These are phyloP conservation scores for Philopotamus ludificatus DNA, from an alignment of 1,140 invertebrate species.

Conservation along the genomic window DNA sequence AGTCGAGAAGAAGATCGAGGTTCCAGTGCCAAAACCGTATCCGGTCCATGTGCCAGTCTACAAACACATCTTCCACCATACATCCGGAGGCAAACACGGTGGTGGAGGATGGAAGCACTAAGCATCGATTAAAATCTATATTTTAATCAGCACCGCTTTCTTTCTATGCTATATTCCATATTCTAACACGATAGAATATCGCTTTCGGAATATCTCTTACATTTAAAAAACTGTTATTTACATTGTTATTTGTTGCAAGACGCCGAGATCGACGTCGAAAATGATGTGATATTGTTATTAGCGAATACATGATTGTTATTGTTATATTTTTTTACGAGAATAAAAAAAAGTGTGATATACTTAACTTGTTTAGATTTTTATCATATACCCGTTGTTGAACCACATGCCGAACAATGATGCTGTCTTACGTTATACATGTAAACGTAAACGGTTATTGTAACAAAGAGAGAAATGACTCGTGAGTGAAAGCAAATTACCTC, in stretches of 20 bases:
- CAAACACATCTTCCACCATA: conserved; percentile 76
- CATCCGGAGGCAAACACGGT: conserved; percentile 45
- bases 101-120: conserved; percentile 52
- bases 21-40: conserved; percentile 74
- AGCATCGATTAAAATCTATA: conserved; percentile 17
- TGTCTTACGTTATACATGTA: not conserved
- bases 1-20: conserved; percentile 74
- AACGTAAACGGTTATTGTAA: conserved; percentile 6
- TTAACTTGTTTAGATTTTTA: not conserved
- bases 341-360: conserved; percentile 14
- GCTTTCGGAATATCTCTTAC: not conserved
- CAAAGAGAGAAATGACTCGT: conserved; percentile 4
- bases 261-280: not conserved
- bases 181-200: not conserved
- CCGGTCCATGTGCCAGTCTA: conserved; percentile 78
- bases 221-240: not conserved
- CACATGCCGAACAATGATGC: too few relatives aligned
- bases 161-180: not conserved
- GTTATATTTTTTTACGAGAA: conserved; percentile 37
- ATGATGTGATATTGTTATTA: conserved; percentile 38
- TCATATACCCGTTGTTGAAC: conserved; percentile 11
- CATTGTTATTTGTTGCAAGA: not conserved
- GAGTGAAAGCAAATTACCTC: conserved; percentile 19
- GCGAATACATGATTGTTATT: conserved; percentile 31
- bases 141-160: not conserved